Evolutionary conservation across 2,113 vertebrate genomes (phyloP).

Genomic region (Romanogobio albipinnatus): DNA sequence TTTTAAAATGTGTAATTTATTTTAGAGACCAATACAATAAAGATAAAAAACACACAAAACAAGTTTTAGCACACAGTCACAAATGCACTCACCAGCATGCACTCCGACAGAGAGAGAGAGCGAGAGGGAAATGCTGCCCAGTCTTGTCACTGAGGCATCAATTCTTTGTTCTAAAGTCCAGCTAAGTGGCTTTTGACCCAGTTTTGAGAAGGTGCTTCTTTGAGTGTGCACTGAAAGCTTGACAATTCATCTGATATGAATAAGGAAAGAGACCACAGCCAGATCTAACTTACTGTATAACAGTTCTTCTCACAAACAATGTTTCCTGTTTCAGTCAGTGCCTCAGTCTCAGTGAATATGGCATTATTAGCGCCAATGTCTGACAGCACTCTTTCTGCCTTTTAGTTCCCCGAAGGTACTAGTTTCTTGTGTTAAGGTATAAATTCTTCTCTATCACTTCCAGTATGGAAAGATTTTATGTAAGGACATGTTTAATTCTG

Average conservation of each 20-base stretch:
- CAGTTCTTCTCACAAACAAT: neutral
- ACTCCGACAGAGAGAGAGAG: conserved; percentile 9
- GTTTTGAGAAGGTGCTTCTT: conserved; percentile 46
- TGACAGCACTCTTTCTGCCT: neutral
- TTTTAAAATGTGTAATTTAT: no score
- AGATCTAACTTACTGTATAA: conserved; percentile 24
- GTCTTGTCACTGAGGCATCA: conserved; percentile 40
- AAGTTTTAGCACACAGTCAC: no score
- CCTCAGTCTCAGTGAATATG: neutral
- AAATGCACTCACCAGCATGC: no score
- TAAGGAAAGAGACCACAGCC: neutral
- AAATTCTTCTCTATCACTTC: neutral
- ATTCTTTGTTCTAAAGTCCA: conserved; percentile 50
- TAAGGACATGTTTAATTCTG: neutral
- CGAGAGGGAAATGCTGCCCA: neutral
- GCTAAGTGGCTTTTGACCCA: conserved; percentile 60
- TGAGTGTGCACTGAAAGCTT: neutral
- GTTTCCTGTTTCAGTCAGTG: neutral
- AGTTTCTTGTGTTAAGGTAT: neutral
- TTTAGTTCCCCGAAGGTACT: neutral
- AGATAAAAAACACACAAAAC: no score
- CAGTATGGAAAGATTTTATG: neutral
- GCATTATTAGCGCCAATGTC: neutral
- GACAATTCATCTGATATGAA: conserved; percentile 26
- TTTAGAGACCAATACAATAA: no score